A percentile compares a stretch with the other conserved stretches of the same genome.
Evolutionary conservation across 2,888 invertebrate species (phyloP).

Genomic region (Chirona hameri): DNA sequence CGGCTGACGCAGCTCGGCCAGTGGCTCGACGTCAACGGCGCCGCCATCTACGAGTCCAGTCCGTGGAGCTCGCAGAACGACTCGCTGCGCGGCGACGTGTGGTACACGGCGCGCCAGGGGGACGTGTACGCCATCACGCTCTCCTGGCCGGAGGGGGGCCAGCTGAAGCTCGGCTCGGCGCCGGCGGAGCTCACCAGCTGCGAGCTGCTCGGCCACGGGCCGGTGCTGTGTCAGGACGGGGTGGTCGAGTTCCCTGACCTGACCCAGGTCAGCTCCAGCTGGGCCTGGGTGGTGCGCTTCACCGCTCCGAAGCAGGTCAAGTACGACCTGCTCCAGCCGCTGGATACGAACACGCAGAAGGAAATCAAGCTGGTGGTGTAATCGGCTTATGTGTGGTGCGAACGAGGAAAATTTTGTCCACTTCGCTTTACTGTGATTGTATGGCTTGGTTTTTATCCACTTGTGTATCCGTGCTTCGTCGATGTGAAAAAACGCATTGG

Average conservation of each 20-base stretch:
- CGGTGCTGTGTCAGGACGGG: constrained; percentile 23
- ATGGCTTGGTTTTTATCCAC: no score
- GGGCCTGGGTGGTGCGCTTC: constrained; percentile 33
- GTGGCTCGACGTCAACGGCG: no score
- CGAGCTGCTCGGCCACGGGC: constrained; percentile 34
- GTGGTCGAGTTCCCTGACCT: constrained; percentile 33
- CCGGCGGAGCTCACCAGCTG: constrained; percentile 31
- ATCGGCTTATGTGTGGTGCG: not conserved
- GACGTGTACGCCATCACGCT: constrained; percentile 38
- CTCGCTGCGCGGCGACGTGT: constrained; percentile 54
- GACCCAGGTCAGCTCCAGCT: constrained; percentile 31
- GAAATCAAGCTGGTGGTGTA: no score
- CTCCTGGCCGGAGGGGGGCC: constrained; percentile 36
- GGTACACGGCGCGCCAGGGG: constrained; percentile 37
- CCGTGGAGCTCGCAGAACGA: constrained; percentile 66
- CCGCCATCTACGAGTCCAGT: constrained; percentile 50
- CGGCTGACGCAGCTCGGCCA: no score
- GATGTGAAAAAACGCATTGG: no score
- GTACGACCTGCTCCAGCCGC: no score
- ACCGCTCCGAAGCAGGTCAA: not conserved
- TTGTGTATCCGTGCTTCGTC: no score
- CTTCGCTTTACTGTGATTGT: no score
- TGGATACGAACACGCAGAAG: no score
- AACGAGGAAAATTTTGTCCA: no score
- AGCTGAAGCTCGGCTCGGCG: constrained; percentile 35